Evolutionary conservation across 2,113 vertebrate genomes (phyloP).

Genomic region (Vidua macroura): DNA sequence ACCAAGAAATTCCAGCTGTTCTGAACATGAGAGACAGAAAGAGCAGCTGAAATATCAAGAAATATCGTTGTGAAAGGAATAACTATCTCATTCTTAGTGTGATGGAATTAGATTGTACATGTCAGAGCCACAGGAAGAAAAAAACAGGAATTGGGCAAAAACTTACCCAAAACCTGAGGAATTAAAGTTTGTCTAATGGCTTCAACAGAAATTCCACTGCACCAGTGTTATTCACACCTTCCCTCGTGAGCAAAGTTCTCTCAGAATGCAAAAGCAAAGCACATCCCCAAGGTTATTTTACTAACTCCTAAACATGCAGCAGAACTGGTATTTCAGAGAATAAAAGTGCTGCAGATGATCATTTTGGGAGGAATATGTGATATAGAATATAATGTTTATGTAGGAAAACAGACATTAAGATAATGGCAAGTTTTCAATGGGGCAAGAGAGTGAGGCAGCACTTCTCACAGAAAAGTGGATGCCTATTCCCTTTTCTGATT

Average conservation of each 20-base stretch:
- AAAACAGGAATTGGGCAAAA: background rate
- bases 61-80: slow-evolving; percentile 11
- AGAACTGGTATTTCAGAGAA: background rate
- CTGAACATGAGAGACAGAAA: background rate
- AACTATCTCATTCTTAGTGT: slow-evolving; percentile 10
- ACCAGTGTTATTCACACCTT: background rate
- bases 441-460: background rate
- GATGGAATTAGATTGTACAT: background rate
- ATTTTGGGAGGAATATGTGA: background rate
- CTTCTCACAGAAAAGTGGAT: background rate
- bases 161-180: background rate
- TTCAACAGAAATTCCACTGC: background rate
- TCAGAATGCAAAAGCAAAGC: background rate
- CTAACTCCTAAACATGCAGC: background rate
- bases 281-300: background rate
- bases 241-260: background rate
- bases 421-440: background rate
- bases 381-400: background rate
- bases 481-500: background rate
- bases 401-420: background rate
- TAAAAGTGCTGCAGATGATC: rapidly evolving
- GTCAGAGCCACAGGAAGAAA: background rate
- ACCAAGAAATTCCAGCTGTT: slow-evolving; percentile 11
- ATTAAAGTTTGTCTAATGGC: background rate
- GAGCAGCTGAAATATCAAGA: background rate